A percentile compares a stretch with the other conserved stretches of the same genome.
Evolutionary conservation across 2,113 vertebrate genomes (phyloP).

Genomic region (Anolis sagrei): DNA sequence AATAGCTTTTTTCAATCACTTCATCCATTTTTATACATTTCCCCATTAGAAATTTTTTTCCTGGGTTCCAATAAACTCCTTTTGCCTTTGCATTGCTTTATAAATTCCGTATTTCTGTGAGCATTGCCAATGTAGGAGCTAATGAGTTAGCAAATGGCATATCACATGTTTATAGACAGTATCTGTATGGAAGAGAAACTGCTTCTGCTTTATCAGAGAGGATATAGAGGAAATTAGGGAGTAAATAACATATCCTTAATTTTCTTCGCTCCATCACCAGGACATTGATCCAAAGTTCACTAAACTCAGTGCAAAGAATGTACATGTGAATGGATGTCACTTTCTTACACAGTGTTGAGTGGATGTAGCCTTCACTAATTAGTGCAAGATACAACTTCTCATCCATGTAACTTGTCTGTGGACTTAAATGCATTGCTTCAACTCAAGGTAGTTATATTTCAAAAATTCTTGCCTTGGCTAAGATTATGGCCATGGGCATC

Average conservation of each 20-base stretch:
- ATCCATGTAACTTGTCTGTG: neutral
- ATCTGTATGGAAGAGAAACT: neutral
- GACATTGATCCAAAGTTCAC: neutral
- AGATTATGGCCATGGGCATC: neutral
- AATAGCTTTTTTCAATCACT: slow-evolving; percentile 23
- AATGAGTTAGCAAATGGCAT: slow-evolving; percentile 16
- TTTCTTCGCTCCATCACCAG: neutral
- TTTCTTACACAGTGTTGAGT: neutral
- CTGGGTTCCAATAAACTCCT: slow-evolving; percentile 7
- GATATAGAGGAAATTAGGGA: slow-evolving; percentile 7
- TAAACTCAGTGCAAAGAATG: neutral
- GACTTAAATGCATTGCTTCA: neutral
- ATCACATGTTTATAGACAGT: slow-evolving; percentile 17
- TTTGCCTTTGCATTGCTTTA: slow-evolving; percentile 1
- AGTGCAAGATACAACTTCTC: neutral
- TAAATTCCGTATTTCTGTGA: slow-evolving; percentile 19
- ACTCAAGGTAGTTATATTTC: neutral
- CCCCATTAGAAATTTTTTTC: slow-evolving; percentile 9
- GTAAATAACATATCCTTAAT: neutral
- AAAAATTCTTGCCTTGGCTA: neutral
- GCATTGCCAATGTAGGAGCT: slow-evolving; percentile 13
- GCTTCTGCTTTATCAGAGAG: neutral
- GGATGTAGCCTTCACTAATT: neutral
- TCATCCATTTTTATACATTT: slow-evolving; percentile 26
- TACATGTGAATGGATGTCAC: neutral